Percentiles rank a stretch among this genome's conserved stretches.
Conservation (phyloP, 2,888 invertebrate genomes). For the Euphydryas editha region DNA sequence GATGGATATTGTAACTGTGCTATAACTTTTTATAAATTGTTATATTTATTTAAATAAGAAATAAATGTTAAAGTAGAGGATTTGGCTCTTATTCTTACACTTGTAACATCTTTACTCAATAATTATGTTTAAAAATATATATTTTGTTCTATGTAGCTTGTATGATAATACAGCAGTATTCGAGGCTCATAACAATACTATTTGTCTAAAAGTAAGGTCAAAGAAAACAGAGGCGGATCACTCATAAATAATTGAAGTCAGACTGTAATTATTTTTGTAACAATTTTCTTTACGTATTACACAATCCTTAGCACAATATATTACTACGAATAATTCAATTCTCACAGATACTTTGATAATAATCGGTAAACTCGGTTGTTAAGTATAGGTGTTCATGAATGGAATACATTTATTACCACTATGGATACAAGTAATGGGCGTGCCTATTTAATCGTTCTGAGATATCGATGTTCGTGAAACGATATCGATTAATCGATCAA, state of each 20-base stretch:
- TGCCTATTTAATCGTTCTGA: conserved; percentile 29
- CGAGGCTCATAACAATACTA: not conserved
- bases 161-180: no score
- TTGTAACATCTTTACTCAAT: no score
- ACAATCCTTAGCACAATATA: not conserved
- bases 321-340: not conserved
- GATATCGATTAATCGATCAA: conserved; percentile 30
- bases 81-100: no score
- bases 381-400: conserved; percentile 26
- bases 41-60: no score
- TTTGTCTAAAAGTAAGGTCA: not conserved
- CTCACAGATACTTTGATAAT: not conserved
- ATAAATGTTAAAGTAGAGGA: no score
- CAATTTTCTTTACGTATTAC: not conserved
- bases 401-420: conserved; percentile 25
- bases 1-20: no score
- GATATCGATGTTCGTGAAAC: conserved; percentile 23
- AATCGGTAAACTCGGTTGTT: conserved; percentile 13
- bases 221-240: not conserved
- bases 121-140: no score
- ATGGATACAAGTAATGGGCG: conserved; percentile 13
- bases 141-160: no score
- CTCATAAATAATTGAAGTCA: not conserved
- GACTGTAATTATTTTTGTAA: not conserved
- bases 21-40: no score